phyloP scores from a whole-genome alignment of 1,140 invertebrate genomes.

The Ptiloglossa arizonensis region DNA sequence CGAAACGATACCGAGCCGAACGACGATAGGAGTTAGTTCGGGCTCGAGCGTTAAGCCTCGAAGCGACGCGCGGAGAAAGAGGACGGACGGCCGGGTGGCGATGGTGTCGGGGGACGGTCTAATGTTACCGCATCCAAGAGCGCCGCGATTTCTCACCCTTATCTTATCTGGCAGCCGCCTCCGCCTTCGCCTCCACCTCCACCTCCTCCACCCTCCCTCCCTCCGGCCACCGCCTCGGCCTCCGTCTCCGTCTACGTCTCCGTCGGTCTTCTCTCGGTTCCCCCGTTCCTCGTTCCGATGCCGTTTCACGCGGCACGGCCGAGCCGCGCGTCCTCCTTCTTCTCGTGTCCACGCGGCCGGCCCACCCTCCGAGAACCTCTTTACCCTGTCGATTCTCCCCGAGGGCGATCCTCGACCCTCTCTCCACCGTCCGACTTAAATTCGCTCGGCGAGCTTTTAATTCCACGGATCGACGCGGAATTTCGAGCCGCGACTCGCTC shows the following conservation, averaged over 20 bases:
- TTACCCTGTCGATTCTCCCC: conserved; percentile 23
- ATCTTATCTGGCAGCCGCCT: conserved; percentile 74
- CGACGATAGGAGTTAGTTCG: conserved; percentile 52
- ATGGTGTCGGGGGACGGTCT: conserved; percentile 60
- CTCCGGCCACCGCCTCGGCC: conserved; percentile 60
- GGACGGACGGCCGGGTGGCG: not conserved
- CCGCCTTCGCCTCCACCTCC: conserved; percentile 34
- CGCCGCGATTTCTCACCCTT: conserved; percentile 79
- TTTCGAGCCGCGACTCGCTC: conserved; percentile 32
- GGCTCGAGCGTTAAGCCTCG: conserved; percentile 49
- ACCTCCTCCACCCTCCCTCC: too few species aligned
- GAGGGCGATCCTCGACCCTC: conserved; percentile 28
- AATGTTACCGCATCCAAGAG: conserved; percentile 79
- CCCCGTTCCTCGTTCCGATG: conserved; percentile 27
- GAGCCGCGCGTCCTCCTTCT: not conserved
- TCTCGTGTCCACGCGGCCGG: conserved; percentile 14
- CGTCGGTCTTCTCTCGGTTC: too few species aligned
- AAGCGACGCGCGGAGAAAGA: conserved; percentile 18
- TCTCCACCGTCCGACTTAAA: conserved; percentile 63
- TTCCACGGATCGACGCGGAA: conserved; percentile 69
- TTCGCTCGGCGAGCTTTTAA: conserved; percentile 74
- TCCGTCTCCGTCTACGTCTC: too few species aligned
- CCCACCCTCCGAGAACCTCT: conserved; percentile 17
- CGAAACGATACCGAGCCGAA: conserved; percentile 50
- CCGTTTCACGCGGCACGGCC: conserved; percentile 34